Base-by-base conservation (phyloP, 2,113 vertebrate species). In the Gadus chalcogrammus region DNA sequence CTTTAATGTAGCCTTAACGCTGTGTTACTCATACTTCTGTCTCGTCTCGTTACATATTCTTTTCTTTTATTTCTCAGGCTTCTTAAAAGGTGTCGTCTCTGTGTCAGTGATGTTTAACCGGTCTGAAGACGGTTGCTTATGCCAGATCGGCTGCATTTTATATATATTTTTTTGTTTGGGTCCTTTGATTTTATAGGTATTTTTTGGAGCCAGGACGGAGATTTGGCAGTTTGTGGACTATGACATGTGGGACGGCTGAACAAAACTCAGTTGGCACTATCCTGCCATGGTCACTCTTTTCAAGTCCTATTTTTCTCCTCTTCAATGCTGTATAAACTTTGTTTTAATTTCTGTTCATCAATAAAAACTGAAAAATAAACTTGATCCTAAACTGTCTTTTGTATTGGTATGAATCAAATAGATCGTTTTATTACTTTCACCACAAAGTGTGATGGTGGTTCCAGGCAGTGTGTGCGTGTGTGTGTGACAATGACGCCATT, bases 331-430 rank as follows among this genome's bases (percentile, higher is more conserved):
- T 81, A 71, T 55, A 75, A 76, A 67, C 18, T 56, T 56, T 68
- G 8, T 38, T 15, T 60, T 67, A 6, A 48, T 24, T 64, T 20
- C 59, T 82, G 60, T 86, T 88, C 81, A 75, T 79, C 78, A 91
- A 87, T 87, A 88, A 88, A 85, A 72, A 53, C 35, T 17, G 65
- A 72, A 0, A 66, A 9, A 58, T 1, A 0, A 3, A 0, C 0
- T 48, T 48, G 42, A 48, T 9, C 42, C 42, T 48, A 48, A 48
- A 48, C 42, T 64, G 13, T 1, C 3, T 53, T 17, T 72, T 68
- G 69, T 9, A 8, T 81, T 87, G 73, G 11, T 71, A 79, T 84
- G 0, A 59, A 52, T 58, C 55, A n/a, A 58, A 16, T 3, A 35
- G 31, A 16, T 58, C 3, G 17, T 20, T 56, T 17, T 58, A 48